These are phyloP conservation scores for Lagocephalus sceleratus DNA, from an alignment of 2,797 vertebrate genomes.

Conservation along the genomic window DNA sequence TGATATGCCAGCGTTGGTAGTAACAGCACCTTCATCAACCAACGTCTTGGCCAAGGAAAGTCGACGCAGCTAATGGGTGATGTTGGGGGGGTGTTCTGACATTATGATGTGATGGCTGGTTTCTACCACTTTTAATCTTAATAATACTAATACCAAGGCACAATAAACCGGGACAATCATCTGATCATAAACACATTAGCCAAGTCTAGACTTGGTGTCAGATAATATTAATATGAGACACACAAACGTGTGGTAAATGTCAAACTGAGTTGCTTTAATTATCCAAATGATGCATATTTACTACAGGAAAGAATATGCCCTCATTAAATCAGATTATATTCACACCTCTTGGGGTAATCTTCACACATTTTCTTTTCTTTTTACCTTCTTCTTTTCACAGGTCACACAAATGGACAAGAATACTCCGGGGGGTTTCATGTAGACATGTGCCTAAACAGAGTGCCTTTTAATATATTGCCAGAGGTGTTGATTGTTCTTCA, in stretches of 20 bases:
- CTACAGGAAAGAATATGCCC: conserved; percentile 52
- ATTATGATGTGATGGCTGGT: conserved; percentile 23
- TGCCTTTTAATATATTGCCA: conserved; percentile 4
- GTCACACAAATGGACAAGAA: conserved; percentile 41
- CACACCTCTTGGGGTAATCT: conserved; percentile 67
- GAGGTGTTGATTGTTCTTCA: conserved; percentile 43
- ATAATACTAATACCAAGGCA: conserved; percentile 32
- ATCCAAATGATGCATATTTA: conserved; percentile 54
- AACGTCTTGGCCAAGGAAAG: conserved; percentile 66
- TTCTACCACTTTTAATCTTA: conserved; percentile 19
- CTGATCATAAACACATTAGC: conserved; percentile 46
- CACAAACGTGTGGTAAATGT: conserved; percentile 60
- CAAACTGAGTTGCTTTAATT: conserved; percentile 67
- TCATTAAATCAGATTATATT: conserved; percentile 78
- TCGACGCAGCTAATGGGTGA: conserved; percentile 29
- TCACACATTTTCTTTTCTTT: conserved; percentile 49
- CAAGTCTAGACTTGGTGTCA: conserved; percentile 33
- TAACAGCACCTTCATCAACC: conserved; percentile 82
- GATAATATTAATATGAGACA: conserved; percentile 37
- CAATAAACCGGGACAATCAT: conserved; percentile 33
- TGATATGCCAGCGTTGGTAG: conserved; percentile 79
- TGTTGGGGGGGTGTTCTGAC: conserved; percentile 15
- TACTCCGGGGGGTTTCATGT: conserved; percentile 16
- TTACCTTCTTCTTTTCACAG: conserved; percentile 24
- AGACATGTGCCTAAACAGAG: conserved; percentile 15